A percentile compares a stretch with the other conserved stretches of the same genome.
Evolutionary conservation across 2,113 vertebrate species (phyloP).

Genomic region (Istiophorus platypterus): DNA sequence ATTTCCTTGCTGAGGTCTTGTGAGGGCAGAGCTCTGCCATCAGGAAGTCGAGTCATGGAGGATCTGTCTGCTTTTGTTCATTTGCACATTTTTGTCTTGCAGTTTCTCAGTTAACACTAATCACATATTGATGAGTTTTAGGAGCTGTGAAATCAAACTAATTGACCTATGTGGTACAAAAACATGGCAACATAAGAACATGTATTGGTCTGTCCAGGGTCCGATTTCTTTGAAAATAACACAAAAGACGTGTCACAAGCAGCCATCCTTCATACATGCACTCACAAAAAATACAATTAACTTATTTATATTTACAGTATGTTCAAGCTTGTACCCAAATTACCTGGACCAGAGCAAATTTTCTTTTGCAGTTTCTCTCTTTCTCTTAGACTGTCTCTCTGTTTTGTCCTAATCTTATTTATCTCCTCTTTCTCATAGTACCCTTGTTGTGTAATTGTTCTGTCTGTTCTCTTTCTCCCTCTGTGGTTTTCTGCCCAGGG

Average conservation of each 20-base stretch:
- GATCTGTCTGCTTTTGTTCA: background rate
- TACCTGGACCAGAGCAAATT: background rate
- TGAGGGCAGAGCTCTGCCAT: background rate
- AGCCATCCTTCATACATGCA: no score
- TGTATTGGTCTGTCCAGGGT: background rate
- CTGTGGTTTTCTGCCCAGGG: conserved; percentile 31
- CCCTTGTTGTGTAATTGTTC: conserved; percentile 38
- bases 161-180: no score
- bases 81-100: background rate
- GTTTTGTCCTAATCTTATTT: background rate
- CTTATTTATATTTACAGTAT: background rate
- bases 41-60: no score
- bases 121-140: no score
- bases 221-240: background rate
- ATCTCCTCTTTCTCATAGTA: background rate
- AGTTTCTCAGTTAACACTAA: no score
- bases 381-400: background rate
- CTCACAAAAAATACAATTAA: background rate
- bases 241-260: no score
- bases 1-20: conserved; percentile 24
- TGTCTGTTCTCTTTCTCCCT: conserved; percentile 24
- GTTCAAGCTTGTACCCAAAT: background rate
- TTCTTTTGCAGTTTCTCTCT: background rate
- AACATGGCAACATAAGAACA: no score
- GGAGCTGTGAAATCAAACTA: no score